Conservation (phyloP, 1,140 invertebrate species). For the Bombus difficillimus region DNA sequence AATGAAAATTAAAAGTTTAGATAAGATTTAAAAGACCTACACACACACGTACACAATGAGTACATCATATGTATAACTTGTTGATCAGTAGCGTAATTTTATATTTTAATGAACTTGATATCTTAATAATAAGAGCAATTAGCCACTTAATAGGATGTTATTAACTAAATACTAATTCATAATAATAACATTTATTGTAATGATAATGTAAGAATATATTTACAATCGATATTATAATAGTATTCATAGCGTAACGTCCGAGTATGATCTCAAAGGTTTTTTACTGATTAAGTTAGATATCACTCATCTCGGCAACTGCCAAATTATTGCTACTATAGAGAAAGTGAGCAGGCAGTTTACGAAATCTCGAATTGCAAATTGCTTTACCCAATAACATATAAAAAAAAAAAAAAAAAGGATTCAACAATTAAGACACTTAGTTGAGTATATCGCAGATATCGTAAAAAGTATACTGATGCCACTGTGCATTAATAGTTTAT, state of each 20-base stretch:
- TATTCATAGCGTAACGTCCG: slow-evolving; percentile 46
- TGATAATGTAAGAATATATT: slow-evolving; percentile 77
- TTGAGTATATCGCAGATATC: slow-evolving; percentile 70
- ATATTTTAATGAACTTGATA: not conserved
- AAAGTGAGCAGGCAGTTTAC: slow-evolving; percentile 55
- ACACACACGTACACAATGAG: too few species aligned
- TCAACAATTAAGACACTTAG: slow-evolving; percentile 75
- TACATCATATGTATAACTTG: slow-evolving; percentile 12
- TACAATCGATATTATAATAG: slow-evolving; percentile 64
- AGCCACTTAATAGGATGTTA: not conserved
- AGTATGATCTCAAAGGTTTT: slow-evolving; percentile 31
- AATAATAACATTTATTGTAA: slow-evolving; percentile 75
- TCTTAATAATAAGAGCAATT: slow-evolving; percentile 5
- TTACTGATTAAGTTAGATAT: slow-evolving; percentile 45
- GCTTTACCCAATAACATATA: slow-evolving; percentile 41
- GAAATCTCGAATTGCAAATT: slow-evolving; percentile 39
- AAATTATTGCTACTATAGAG: slow-evolving; percentile 61
- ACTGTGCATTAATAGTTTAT: slow-evolving; percentile 16
- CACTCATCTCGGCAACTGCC: slow-evolving; percentile 48
- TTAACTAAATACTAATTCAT: slow-evolving; percentile 54
- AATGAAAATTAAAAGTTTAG: not conserved
- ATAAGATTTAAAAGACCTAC: not conserved
- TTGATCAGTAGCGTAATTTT: slow-evolving; percentile 6
- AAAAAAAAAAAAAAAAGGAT: slow-evolving; percentile 61
- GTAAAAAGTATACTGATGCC: slow-evolving; percentile 65